Evolutionary conservation across 2,888 invertebrate genomes (phyloP).

Genomic region (Drosophila diplacantha): DNA sequence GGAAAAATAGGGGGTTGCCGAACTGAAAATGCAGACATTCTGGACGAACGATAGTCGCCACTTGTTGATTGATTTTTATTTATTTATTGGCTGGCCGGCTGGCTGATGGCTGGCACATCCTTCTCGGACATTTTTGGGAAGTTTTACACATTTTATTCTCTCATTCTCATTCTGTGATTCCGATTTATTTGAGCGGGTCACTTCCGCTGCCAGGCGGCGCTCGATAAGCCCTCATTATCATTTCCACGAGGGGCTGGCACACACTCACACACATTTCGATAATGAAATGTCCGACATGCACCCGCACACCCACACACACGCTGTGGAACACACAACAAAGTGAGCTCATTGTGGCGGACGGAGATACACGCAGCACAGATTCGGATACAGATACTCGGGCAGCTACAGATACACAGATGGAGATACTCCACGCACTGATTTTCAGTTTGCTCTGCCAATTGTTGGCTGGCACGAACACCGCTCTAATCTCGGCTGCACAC

Average conservation of each 20-base stretch:
- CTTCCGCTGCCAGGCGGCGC: slow-evolving; percentile 31
- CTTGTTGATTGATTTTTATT: slow-evolving; percentile 68
- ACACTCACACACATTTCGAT: slow-evolving; percentile 58
- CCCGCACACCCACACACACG: slow-evolving; percentile 56
- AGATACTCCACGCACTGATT: slow-evolving; percentile 58
- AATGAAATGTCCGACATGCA: slow-evolving; percentile 69
- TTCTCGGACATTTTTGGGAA: slow-evolving; percentile 9
- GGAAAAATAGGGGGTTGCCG: not conserved
- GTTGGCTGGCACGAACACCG: slow-evolving; percentile 62
- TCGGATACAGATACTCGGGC: slow-evolving; percentile 15
- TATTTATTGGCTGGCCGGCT: slow-evolving; percentile 33
- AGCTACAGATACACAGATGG: slow-evolving; percentile 26
- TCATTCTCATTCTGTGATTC: not conserved
- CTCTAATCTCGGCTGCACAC: slow-evolving; percentile 65
- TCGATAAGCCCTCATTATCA: slow-evolving; percentile 70
- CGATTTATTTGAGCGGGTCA: slow-evolving; percentile 29
- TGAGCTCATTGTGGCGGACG: slow-evolving; percentile 59
- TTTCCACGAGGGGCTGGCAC: slow-evolving; percentile 53
- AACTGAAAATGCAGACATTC: not conserved
- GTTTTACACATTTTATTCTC: slow-evolving; percentile 29
- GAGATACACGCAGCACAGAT: slow-evolving; percentile 23
- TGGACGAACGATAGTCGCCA: slow-evolving; percentile 33
- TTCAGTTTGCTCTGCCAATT: slow-evolving; percentile 58
- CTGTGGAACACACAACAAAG: slow-evolving; percentile 45
- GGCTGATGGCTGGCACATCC: slow-evolving; percentile 3